Conservation (phyloP, 30 jellyfish, hydroid and myxozoan genomes). For the Aurelia coerulea region DNA sequence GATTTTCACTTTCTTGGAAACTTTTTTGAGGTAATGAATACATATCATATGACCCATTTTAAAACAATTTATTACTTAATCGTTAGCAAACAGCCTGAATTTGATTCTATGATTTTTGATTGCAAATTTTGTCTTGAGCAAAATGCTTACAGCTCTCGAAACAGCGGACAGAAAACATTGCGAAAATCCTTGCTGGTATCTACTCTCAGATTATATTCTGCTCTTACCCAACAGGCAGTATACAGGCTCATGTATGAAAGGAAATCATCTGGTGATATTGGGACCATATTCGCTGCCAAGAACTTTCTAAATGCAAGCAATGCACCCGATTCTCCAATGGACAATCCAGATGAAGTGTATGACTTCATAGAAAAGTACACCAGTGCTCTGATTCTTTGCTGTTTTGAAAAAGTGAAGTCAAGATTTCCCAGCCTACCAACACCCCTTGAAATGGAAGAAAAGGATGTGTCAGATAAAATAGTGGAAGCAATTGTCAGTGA, state of each 20-base stretch:
- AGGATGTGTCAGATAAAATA: constrained; percentile 24
- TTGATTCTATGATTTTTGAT: constrained; percentile 7
- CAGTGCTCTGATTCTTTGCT: constrained; percentile 20
- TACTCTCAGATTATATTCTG: constrained; percentile 14
- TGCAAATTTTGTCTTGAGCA: constrained; percentile 6
- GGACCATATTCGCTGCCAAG: constrained; percentile 31
- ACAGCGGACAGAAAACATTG: constrained; percentile 13
- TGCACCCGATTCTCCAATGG: constrained; percentile 45
- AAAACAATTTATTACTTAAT: background rate
- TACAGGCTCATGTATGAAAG: constrained; percentile 33
- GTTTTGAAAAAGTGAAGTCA: constrained; percentile 15
- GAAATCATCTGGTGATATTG: constrained; percentile 41
- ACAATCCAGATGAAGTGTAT: constrained; percentile 25
- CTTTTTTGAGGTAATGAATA: constrained; percentile 26
- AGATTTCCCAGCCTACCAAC: constrained; percentile 26
- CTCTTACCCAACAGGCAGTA: constrained; percentile 31
- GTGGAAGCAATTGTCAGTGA: constrained; percentile 31
- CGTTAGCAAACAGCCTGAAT: background rate
- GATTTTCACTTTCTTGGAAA: constrained; percentile 48
- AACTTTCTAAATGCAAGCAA: constrained; percentile 27
- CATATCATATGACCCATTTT: background rate
- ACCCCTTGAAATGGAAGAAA: constrained; percentile 35
- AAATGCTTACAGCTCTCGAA: background rate
- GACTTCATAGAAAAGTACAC: constrained; percentile 20
- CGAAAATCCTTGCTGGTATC: constrained; percentile 1